Percentiles rank a stretch among this genome's conserved stretches.
Conservation (phyloP, 1,140 invertebrate species). For the Ladona fulva region DNA sequence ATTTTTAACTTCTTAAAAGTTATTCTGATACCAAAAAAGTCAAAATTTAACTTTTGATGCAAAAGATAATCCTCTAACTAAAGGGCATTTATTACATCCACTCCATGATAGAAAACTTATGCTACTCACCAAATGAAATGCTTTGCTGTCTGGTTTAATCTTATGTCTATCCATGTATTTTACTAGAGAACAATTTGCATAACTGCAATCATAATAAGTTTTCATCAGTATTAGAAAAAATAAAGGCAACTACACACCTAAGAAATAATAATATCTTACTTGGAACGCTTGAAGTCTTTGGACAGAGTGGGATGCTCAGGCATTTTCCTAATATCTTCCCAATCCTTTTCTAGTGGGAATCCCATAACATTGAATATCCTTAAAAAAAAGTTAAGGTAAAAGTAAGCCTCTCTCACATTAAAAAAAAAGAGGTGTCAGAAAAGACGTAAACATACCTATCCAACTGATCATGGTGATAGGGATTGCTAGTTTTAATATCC, state of each 20-base stretch:
- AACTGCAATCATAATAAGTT: slow-evolving; percentile 54
- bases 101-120: no score
- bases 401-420: background rate
- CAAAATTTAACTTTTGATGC: no score
- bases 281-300: slow-evolving; percentile 95
- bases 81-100: no score
- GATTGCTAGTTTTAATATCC: slow-evolving; percentile 99
- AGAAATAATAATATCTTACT: slow-evolving; percentile 48
- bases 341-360: slow-evolving; percentile 96
- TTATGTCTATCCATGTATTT: slow-evolving; percentile 99
- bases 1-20: no score
- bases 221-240: slow-evolving; percentile 14
- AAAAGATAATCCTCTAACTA: no score
- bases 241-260: slow-evolving; percentile 8
- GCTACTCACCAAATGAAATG: slow-evolving; percentile 74
- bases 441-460: slow-evolving; percentile 50
- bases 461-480: slow-evolving; percentile 99
- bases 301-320: slow-evolving; percentile 93
- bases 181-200: slow-evolving; percentile 86
- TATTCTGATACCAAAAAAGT: no score
- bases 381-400: slow-evolving; percentile 23
- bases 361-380: slow-evolving; percentile 99
- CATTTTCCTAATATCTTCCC: slow-evolving; percentile 99
- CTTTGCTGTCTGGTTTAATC: slow-evolving; percentile 93
- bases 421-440: no score